Evolutionary conservation across 2,888 invertebrate genomes (phyloP).

Genomic region (Lymantria dispar): DNA sequence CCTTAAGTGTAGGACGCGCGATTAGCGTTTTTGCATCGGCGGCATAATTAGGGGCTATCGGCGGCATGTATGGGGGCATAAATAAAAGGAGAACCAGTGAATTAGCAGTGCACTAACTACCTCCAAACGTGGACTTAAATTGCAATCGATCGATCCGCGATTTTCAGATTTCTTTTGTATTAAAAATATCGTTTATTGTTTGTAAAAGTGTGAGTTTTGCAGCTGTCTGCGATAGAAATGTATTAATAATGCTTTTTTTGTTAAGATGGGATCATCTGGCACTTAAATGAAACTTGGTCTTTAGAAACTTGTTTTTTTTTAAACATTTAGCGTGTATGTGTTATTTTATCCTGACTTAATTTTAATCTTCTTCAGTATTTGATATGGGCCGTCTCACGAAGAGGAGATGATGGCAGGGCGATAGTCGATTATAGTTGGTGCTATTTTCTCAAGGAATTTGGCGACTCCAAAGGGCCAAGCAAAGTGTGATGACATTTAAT

Average conservation of each 20-base stretch:
- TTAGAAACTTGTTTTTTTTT: no score
- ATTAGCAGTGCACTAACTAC: slow-evolving; percentile 59
- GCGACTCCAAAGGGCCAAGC: no score
- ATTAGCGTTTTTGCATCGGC: slow-evolving; percentile 78
- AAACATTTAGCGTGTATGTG: no score
- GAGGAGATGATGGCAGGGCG: no score
- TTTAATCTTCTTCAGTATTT: no score
- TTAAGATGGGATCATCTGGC: background rate
- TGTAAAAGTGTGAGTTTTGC: background rate
- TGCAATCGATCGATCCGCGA: slow-evolving; percentile 59
- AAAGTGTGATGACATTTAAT: no score
- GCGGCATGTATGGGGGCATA: slow-evolving; percentile 81
- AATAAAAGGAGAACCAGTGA: slow-evolving; percentile 72
- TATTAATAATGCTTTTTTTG: background rate
- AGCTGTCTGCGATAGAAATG: background rate
- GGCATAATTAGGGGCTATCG: slow-evolving; percentile 79
- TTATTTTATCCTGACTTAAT: no score
- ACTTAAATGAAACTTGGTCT: background rate
- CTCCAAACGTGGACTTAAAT: slow-evolving; percentile 55
- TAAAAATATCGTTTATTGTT: slow-evolving; percentile 13
- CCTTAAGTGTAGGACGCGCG: slow-evolving; percentile 40
- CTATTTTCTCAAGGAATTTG: no score
- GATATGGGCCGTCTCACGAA: no score
- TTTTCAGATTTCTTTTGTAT: slow-evolving; percentile 44
- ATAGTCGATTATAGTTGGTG: no score